Base-by-base conservation (phyloP, 2,888 invertebrate genomes). In the Xestoiulus laeticollis region DNA sequence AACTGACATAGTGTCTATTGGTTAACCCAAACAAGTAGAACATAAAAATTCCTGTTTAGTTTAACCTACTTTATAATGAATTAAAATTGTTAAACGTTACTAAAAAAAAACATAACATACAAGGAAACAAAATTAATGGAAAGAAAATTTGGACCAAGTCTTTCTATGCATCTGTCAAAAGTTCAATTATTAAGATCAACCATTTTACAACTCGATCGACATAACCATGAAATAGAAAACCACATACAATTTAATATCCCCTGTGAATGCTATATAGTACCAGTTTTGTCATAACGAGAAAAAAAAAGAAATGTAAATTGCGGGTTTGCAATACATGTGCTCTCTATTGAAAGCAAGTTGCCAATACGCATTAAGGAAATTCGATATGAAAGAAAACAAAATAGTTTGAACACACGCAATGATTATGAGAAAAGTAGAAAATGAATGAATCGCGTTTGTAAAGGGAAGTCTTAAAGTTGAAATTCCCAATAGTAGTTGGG, bases 391-490 rank as follows among this genome's bases (percentile, higher is more conserved):
- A 68, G 59, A 68, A n/a, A n/a, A 68, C 59, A n/a, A 22, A 68
- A 68, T 68, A 68, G 59, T 68, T 68, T 68, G 59, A 68, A 68
- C 59, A 26, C 59, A 68, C 59, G 59, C 59, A 26, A 68, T 22
- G 4, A 68, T 68, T 68, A 68, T 68, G 59, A 68, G 59, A 68
- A 38, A 68, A 68, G 59, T 68, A 10, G n/a, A 68, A 68, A 68
- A 68, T 68, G 59, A 68, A 68, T 68, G 59, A 68, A 68, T 68
- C 59, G 59, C 59, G 59, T 68, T 68, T 22, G 59, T n/a, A 22
- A 68, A 68, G 59, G n/a, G 59, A 68, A 68, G 59, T 68, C 59
- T 68, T 68, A 68, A 68, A 68, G 59, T 68, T 68, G 59, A 68
- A 68, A 68, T 68, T 68, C 59, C n/a, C 59, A 10, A 68, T 68